phyloP scores from a whole-genome alignment of 2,888 invertebrate genomes.

The Drosophila fungiperda region DNA sequence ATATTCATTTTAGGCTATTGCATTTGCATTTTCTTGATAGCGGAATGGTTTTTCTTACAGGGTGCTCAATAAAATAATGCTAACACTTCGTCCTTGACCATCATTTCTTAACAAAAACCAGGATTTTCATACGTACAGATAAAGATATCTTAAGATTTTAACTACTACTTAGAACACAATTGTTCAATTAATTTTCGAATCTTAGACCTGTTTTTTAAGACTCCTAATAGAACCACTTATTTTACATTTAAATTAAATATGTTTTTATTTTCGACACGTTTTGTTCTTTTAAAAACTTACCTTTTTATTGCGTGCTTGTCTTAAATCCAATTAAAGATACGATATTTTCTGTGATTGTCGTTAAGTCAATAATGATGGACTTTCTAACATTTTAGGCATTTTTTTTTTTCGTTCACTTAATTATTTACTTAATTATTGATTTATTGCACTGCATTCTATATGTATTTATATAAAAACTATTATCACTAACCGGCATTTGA shows the following conservation, averaged over 20 bases:
- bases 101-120: background rate
- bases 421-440: constrained; percentile 26
- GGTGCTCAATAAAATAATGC: background rate
- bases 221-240: background rate
- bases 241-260: background rate
- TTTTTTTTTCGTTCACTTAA: constrained; percentile 25
- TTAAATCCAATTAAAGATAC: constrained; percentile 24
- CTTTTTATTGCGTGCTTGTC: constrained; percentile 13
- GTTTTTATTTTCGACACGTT: background rate
- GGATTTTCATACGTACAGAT: background rate
- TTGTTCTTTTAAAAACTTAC: constrained; percentile 12
- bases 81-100: constrained; percentile 24
- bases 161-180: background rate
- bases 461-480: constrained; percentile 22
- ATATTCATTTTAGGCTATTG: background rate
- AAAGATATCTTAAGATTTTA: background rate
- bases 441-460: constrained; percentile 39
- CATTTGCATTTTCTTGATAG: background rate
- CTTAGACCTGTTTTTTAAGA: background rate
- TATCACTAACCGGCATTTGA: constrained; percentile 60
- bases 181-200: background rate
- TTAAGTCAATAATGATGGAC: constrained; percentile 26
- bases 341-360: constrained; percentile 1
- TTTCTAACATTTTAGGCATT: constrained; percentile 51
- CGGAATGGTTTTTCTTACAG: background rate